Evolutionary conservation across 2,113 vertebrate species (phyloP), one percentile per base, ranked within the genome.

Genomic region (Ardeotis arabs): DNA sequence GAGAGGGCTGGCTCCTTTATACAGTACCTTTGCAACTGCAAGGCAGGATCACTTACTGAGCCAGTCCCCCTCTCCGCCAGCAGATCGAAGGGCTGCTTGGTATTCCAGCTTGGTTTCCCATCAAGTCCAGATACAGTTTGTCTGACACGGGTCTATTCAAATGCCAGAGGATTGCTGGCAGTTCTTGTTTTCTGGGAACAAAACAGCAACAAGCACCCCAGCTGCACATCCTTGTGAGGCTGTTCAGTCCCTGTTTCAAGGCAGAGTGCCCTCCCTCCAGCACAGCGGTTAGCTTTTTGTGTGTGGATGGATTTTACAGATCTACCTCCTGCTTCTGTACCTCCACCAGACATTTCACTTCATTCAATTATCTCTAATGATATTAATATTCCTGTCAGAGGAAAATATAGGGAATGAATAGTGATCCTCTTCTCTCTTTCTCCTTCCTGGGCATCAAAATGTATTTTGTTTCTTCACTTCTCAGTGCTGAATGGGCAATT

Each of bases 141-240:
- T 76, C 82, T 96, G 95, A 94, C 86, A 64, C 13, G 9, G 92
- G 59, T 89, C 87, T 88, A 87, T 91, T 95, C 77, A 76, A 84
- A 75, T 79, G 95, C 92, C 94, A 88, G 92, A 93, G 95, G 90
- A 86, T 64, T 90, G 87, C 86, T 56, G 81, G 86, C 94, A 96
- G 88, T 77, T 91, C 81, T 90, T 14, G 11, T 90, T 95, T 93
- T 88, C 90, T 29, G 59, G 86, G 91, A 97, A 93, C 95, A 95
- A 96, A 97, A 93, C 37, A 80, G 77, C 81, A 88, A 79, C 83
- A 49, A 94, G 96, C 94, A 66, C 35, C 89, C 92, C 94, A 92
- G 97, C 95, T 90, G 92, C 88, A 94, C 19, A 44, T 91, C 92
- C 77, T 95, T 75, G 83, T 47, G 85, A 95, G 83, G 75, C 60